A percentile compares a stretch with the other conserved stretches of the same genome.
These are phyloP conservation scores for Mantis religiosa DNA, from an alignment of 2,888 invertebrate genomes.

Conservation along the genomic window DNA sequence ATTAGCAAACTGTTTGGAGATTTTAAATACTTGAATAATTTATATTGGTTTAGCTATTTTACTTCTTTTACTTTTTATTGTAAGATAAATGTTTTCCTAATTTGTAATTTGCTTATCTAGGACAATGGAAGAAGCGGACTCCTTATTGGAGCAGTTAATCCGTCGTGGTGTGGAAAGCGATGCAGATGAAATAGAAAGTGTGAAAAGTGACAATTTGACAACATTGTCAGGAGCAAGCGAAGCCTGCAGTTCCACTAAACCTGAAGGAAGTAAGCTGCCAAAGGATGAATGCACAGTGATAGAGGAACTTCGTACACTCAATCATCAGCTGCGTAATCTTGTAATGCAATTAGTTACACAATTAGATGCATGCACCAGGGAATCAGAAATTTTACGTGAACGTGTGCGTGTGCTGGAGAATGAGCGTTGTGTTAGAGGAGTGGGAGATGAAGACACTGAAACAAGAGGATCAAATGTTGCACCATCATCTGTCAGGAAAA, in stretches of 20 bases:
- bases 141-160: slow-evolving; percentile 50
- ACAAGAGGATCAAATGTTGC: slow-evolving; percentile 30
- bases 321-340: slow-evolving; percentile 56
- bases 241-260: neutral
- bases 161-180: slow-evolving; percentile 33
- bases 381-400: slow-evolving; percentile 56
- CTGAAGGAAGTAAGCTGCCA: slow-evolving; percentile 49
- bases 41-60: neutral
- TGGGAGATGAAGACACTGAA: slow-evolving; percentile 1
- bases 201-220: neutral
- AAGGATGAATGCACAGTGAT: slow-evolving; percentile 60
- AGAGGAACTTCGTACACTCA: slow-evolving; percentile 63
- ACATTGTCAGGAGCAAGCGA: neutral
- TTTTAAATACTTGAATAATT: neutral
- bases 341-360: slow-evolving; percentile 59
- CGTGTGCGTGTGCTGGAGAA: slow-evolving; percentile 55
- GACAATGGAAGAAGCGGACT: slow-evolving; percentile 66
- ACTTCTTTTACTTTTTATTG: neutral
- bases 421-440: slow-evolving; percentile 39
- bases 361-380: slow-evolving; percentile 61
- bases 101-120: slow-evolving; percentile 26
- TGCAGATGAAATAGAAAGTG: slow-evolving; percentile 28
- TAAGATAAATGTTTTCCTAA: neutral
- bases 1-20: no score
- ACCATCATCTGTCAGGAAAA: slow-evolving; percentile 36